Evolutionary conservation across 2,113 vertebrate genomes (phyloP).

Genomic region (Otus sunia): DNA sequence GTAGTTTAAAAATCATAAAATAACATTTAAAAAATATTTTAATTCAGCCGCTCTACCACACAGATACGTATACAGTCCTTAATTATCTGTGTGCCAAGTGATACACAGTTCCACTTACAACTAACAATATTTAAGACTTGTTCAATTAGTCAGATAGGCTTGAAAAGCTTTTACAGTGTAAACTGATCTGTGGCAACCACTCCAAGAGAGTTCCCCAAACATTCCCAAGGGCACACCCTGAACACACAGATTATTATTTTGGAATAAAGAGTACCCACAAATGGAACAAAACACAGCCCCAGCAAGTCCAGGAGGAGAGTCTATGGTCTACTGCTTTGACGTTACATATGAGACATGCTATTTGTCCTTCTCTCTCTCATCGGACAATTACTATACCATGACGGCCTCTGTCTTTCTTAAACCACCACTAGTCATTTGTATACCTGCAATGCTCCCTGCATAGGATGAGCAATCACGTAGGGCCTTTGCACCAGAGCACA

Average conservation of each 20-base stretch:
- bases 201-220: neutral
- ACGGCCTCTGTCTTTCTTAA: neutral
- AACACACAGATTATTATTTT: neutral
- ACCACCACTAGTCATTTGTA: neutral
- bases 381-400: accelerated
- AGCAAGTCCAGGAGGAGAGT: neutral
- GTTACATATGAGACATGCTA: neutral
- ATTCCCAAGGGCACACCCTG: neutral
- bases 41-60: neutral
- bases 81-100: neutral
- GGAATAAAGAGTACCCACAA: neutral
- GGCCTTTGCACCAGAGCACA: neutral
- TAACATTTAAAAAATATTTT: neutral
- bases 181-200: neutral
- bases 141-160: neutral
- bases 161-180: neutral
- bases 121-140: neutral
- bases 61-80: accelerated
- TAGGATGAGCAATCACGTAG: neutral
- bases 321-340: neutral
- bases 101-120: neutral
- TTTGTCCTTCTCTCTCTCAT: neutral
- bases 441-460: neutral
- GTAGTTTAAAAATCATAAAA: neutral
- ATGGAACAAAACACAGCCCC: neutral